A percentile compares a stretch with the other conserved stretches of the same genome.
These are phyloP conservation scores for Homarus americanus DNA, from an alignment of 1,140 invertebrate species.

Conservation along the genomic window DNA sequence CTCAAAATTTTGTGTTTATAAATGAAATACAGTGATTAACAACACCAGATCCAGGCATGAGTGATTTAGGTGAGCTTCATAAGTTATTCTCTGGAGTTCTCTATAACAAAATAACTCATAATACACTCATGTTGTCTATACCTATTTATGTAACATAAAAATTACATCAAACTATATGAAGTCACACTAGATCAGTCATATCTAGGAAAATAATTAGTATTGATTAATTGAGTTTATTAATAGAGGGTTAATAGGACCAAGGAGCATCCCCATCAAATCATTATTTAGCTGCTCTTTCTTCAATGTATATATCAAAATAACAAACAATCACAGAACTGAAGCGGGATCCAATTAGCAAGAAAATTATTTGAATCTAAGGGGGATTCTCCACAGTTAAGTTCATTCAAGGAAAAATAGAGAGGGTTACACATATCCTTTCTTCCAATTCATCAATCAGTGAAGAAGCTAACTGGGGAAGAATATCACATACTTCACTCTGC, in stretches of 20 bases:
- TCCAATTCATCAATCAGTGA: background rate
- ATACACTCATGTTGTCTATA: background rate
- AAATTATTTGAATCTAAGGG: background rate
- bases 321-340: background rate
- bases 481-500: background rate
- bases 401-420: background rate
- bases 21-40: slow-evolving; percentile 9
- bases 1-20: background rate
- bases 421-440: background rate
- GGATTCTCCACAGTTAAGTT: background rate
- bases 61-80: background rate
- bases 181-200: background rate
- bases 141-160: background rate
- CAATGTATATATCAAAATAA: background rate
- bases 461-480: background rate
- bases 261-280: background rate
- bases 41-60: slow-evolving; percentile 7
- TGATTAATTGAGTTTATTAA: background rate
- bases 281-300: background rate
- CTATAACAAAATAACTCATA: background rate
- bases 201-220: background rate
- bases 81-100: too few relatives aligned
- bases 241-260: background rate
- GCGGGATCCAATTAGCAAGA: background rate
- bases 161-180: background rate